phyloP scores from a whole-genome alignment of 2,888 invertebrate species.

The Agonopterix arenella region DNA sequence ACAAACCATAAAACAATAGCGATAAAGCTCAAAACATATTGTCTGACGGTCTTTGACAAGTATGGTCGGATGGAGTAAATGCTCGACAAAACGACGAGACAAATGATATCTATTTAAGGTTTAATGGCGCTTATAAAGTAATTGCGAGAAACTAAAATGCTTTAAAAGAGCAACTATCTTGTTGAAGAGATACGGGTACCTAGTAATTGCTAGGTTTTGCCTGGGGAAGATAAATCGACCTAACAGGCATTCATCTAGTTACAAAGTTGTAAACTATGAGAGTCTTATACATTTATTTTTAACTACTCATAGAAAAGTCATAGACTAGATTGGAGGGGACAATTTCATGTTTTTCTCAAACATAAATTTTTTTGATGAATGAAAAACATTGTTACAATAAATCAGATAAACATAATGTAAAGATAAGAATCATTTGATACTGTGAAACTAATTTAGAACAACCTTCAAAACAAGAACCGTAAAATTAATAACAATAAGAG shows the following conservation, averaged over 20 bases:
- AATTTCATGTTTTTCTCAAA: too few relatives aligned
- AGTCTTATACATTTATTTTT: too few relatives aligned
- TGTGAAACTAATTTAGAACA: too few relatives aligned
- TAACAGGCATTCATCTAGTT: not conserved
- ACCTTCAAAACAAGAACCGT: not conserved
- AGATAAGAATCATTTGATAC: too few relatives aligned
- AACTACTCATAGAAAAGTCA: too few relatives aligned
- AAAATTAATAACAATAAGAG: not conserved
- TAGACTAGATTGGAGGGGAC: too few relatives aligned
- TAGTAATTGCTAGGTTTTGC: constrained; percentile 3
- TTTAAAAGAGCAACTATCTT: constrained; percentile 8
- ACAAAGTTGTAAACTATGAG: not conserved
- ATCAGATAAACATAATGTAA: too few relatives aligned
- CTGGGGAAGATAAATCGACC: constrained; percentile 1
- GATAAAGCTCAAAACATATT: constrained; percentile 27
- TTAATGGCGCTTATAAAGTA: constrained; percentile 42
- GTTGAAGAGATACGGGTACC: constrained; percentile 2
- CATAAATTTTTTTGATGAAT: too few relatives aligned
- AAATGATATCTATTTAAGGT: constrained; percentile 44
- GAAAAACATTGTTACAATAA: too few relatives aligned
- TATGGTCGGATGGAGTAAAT: constrained; percentile 42
- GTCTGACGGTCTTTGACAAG: constrained; percentile 15
- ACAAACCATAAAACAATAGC: constrained; percentile 18
- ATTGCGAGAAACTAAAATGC: constrained; percentile 19
- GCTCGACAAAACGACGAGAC: constrained; percentile 42